A percentile compares a stretch with the other conserved stretches of the same genome.
Evolutionary conservation across 37 sponge, comb jelly and placozoan genomes (phyloP).

Genomic region (Beroe ovata): DNA sequence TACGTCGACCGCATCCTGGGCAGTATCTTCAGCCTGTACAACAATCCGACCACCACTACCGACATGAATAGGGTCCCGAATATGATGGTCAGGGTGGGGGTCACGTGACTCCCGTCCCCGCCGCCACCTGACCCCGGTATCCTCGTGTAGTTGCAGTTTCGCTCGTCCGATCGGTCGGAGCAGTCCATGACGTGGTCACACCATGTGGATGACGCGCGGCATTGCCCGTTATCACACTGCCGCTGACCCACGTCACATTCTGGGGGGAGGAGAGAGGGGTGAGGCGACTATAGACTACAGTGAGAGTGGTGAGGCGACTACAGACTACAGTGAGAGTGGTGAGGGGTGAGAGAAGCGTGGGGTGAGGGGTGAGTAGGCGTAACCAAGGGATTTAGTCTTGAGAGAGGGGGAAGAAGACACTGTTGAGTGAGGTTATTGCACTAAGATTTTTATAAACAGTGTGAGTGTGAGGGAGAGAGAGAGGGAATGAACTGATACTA

Average conservation of each 20-base stretch:
- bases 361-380: too few relatives aligned
- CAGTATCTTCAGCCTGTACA: constrained; percentile 16
- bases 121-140: background rate
- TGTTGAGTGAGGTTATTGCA: too few relatives aligned
- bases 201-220: constrained; percentile 6
- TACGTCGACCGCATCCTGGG: constrained; percentile 44
- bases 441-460: too few relatives aligned
- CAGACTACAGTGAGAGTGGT: too few relatives aligned
- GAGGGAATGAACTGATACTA: too few relatives aligned
- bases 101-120: background rate
- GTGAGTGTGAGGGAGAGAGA: too few relatives aligned
- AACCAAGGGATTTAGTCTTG: too few relatives aligned
- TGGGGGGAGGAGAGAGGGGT: too few relatives aligned
- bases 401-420: too few relatives aligned
- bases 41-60: background rate
- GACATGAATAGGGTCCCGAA: constrained; percentile 21
- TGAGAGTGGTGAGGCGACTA: too few relatives aligned
- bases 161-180: constrained; percentile 34
- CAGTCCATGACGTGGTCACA: constrained; percentile 27
- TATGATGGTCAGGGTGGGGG: constrained; percentile 25
- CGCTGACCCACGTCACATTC: background rate
- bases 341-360: too few relatives aligned
- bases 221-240: constrained; percentile 47
- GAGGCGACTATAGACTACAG: too few relatives aligned
- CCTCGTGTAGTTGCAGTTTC: constrained; percentile 34